Evolutionary conservation across 2,113 vertebrate genomes (phyloP).

Genomic region (Gallinago undulata): DNA sequence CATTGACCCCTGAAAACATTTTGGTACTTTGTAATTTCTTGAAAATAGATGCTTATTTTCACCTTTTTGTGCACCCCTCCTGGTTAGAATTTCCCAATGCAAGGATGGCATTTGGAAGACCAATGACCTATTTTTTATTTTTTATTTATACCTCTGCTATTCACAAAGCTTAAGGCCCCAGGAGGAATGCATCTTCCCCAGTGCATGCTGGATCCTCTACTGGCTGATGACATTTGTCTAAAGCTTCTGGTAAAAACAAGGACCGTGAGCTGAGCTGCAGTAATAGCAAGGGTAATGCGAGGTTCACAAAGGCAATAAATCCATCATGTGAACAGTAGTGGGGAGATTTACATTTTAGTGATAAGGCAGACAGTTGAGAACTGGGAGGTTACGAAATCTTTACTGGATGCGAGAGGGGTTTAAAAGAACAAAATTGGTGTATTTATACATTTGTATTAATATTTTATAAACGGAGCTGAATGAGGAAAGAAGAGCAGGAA

Average conservation of each 20-base stretch:
- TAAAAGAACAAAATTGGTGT: background rate
- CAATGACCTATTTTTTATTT: background rate
- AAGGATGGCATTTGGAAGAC: background rate
- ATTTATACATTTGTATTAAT: background rate
- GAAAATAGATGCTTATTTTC: background rate
- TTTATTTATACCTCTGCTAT: background rate
- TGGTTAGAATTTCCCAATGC: background rate
- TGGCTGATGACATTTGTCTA: background rate
- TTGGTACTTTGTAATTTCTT: background rate
- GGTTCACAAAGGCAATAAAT: slow-evolving; percentile 7
- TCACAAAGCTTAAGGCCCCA: background rate
- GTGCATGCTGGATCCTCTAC: fast-evolving
- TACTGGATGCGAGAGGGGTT: background rate
- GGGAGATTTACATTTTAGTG: background rate
- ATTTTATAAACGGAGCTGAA: fast-evolving
- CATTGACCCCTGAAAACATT: background rate
- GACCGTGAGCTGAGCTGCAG: background rate
- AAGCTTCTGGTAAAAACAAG: background rate
- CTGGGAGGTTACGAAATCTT: background rate
- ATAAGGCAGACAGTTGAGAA: background rate
- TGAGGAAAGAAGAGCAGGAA: background rate
- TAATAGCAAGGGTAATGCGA: background rate
- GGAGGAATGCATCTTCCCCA: background rate
- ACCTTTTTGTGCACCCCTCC: background rate
- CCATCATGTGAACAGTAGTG: background rate